phyloP scores from a whole-genome alignment of 1,140 invertebrate species.

The Bombus turneri region DNA sequence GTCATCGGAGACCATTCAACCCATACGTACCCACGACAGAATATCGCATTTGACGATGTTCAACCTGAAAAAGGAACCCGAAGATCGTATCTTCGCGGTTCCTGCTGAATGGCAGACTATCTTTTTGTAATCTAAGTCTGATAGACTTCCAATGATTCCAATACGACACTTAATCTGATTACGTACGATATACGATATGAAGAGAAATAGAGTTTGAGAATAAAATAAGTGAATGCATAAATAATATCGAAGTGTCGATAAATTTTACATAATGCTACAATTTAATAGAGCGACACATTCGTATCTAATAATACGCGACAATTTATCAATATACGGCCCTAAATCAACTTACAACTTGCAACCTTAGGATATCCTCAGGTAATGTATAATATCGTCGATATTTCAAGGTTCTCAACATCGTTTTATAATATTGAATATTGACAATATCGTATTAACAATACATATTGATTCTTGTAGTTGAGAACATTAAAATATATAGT shows the following conservation, averaged over 20 bases:
- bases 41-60: constrained; percentile 39
- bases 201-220: neutral
- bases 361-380: too few relatives aligned
- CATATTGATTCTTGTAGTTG: too few relatives aligned
- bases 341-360: too few relatives aligned
- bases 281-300: neutral
- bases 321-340: too few relatives aligned
- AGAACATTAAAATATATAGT: too few relatives aligned
- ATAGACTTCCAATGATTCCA: neutral
- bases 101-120: neutral
- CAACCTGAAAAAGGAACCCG: constrained; percentile 11
- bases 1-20: constrained; percentile 61
- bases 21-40: constrained; percentile 21
- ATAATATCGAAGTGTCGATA: neutral
- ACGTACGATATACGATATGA: neutral
- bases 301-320: too few relatives aligned
- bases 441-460: too few relatives aligned
- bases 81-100: constrained; percentile 57
- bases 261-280: neutral
- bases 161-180: neutral
- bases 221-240: neutral
- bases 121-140: too few relatives aligned
- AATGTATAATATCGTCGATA: too few relatives aligned
- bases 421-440: too few relatives aligned
- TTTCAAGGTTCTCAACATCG: too few relatives aligned